These are phyloP conservation scores for Cephalopterus ornatus DNA, from an alignment of 2,113 vertebrate genomes.

Conservation along the genomic window DNA sequence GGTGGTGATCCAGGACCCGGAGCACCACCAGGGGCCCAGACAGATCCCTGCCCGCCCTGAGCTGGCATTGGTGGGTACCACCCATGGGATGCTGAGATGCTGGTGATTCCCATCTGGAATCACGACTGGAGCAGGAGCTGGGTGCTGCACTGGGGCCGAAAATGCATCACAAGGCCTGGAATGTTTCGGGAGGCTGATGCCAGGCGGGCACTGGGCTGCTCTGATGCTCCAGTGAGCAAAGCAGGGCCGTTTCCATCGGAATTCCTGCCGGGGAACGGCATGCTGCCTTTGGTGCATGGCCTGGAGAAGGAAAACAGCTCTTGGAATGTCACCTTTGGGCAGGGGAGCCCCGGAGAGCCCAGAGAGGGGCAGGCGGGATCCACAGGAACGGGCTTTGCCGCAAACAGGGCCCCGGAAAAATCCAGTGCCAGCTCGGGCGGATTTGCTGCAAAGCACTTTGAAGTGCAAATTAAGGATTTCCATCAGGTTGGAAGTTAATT, in stretches of 20 bases:
- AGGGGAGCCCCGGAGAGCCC: accelerated
- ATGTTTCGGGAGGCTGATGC: not conserved
- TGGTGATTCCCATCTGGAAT: not conserved
- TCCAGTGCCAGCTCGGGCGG: not conserved
- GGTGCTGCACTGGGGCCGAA: accelerated
- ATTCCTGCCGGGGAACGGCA: accelerated
- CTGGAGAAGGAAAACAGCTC: not conserved
- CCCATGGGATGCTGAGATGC: accelerated
- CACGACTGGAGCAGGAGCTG: accelerated
- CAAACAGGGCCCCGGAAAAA: not conserved
- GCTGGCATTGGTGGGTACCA: accelerated
- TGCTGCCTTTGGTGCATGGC: accelerated
- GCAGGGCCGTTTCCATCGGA: accelerated
- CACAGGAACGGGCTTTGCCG: not conserved
- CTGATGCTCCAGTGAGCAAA: not conserved
- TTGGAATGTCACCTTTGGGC: not conserved
- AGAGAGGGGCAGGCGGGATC: not conserved
- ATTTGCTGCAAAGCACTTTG: slow-evolving; percentile 9
- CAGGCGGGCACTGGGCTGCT: not conserved
- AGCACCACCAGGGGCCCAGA: accelerated
- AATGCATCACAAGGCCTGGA: accelerated
- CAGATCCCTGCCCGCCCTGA: accelerated
- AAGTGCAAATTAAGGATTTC: slow-evolving; percentile 47
- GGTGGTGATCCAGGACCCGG: not conserved
- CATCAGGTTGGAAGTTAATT: not conserved